Base-by-base conservation (phyloP, 2,888 invertebrate genomes). In the Salticus scenicus region DNA sequence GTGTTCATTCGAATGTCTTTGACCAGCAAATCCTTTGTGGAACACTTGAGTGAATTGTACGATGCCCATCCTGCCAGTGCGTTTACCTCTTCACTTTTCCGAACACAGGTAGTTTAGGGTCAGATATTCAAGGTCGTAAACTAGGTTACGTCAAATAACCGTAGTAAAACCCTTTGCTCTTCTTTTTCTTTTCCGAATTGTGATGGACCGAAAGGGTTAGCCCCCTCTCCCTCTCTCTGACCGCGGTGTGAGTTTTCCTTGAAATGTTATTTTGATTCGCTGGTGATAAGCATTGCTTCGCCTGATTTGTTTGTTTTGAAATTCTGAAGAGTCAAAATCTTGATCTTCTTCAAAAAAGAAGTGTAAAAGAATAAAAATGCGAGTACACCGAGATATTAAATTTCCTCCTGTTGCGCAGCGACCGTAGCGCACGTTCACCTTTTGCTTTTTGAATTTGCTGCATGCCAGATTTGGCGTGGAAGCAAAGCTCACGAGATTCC, bases 391-490 rank as follows among this genome's bases (percentile, higher is more conserved):
- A 51, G n/a, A n/a, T n/a, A n/a, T 41, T 74, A 70, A 70, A 75
- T 82, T 77, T 83, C 83, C 77, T 66, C 83, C 77, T 77, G 83
- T 83, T 83, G 77, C 83, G 83, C 83, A 77, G 31, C 57, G 57
- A 83, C 77, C 83, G 77, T 77, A 83, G 77, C 83, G 83, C 83
- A 83, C 83, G 77, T 83, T 83, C 77, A 83, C 83, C 83, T 72
- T 76, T 82, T 71, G 37, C 71, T 77, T 74, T 67, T 81, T 31
- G 42, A 31, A 64, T 47, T 17, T 20, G 47, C 51, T 31, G 66
- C 5, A 17, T 17, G 57, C 74, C 57, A 74, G 37, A 57, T 69
- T 74, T 81, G 74, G 69, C 74, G 74, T 57, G 20, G 57, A 24
- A 57, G 57, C 57, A 47, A 14, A 47, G 17, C 47, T 47, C 12